These are phyloP conservation scores for Zeugodacus cucurbitae DNA, from an alignment of 1,140 invertebrate genomes.

Conservation along the genomic window DNA sequence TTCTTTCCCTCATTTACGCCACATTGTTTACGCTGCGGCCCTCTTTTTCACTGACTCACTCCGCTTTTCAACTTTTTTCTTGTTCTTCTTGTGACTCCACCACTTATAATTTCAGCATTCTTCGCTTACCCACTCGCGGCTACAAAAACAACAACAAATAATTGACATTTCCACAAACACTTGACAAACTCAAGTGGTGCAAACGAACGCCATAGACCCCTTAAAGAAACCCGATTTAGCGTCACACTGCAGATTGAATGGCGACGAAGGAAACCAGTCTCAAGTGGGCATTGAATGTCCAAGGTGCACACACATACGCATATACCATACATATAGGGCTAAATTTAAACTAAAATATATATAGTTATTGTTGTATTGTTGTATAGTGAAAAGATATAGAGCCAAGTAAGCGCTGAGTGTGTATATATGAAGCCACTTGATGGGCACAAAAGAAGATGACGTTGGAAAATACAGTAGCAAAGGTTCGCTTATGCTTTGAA, in stretches of 20 bases:
- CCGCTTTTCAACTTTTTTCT: not conserved
- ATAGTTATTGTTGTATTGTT: not conserved
- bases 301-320: not conserved
- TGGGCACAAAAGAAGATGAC: not conserved
- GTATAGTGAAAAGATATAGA: not conserved
- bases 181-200: slow-evolving; percentile 32
- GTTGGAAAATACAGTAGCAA: not conserved
- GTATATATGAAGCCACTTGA: not conserved
- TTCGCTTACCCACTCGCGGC: not conserved
- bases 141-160: not conserved
- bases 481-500: not conserved
- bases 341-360: not conserved
- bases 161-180: slow-evolving; percentile 34
- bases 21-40: not conserved
- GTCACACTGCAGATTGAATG: not conserved
- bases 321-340: not conserved
- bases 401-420: not conserved
- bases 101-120: slow-evolving; percentile 5
- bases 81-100: not conserved
- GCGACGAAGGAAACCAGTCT: slow-evolving; percentile 24
- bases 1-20: not conserved
- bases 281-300: slow-evolving; percentile 31
- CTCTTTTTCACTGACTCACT: not conserved
- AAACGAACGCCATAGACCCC: slow-evolving; percentile 11
- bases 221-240: not conserved